A percentile compares a stretch with the other conserved stretches of the same genome.
Evolutionary conservation across 2,888 invertebrate genomes (phyloP).

Genomic region (Athalia cordata): DNA sequence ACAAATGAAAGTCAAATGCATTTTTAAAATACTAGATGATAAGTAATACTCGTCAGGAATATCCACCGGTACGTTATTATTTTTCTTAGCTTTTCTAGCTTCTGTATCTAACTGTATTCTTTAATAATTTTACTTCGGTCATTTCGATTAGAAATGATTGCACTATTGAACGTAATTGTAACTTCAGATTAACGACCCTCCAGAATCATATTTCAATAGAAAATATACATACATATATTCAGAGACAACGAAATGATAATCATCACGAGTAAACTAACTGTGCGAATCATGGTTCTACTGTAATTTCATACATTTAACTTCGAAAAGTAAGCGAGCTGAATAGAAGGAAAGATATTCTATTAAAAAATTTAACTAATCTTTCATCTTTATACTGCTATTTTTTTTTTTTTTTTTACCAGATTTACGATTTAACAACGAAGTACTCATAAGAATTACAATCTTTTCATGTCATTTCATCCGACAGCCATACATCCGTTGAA

Average conservation of each 20-base stretch:
- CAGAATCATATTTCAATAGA: slow-evolving; percentile 6
- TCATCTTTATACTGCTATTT: slow-evolving; percentile 21
- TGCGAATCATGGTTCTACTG: background rate
- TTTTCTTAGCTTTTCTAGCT: slow-evolving; percentile 19
- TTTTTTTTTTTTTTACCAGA: slow-evolving; percentile 16
- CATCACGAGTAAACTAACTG: background rate
- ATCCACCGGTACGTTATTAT: slow-evolving; percentile 10
- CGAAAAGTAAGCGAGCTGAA: background rate
- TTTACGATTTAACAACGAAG: slow-evolving; percentile 36
- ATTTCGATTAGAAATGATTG: slow-evolving; percentile 1
- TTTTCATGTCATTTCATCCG: background rate
- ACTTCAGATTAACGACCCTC: background rate
- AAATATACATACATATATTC: background rate
- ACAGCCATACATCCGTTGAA: background rate
- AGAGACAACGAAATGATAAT: slow-evolving; percentile 37
- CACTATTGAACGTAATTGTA: background rate
- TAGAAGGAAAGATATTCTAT: background rate
- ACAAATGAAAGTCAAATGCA: slow-evolving; percentile 42
- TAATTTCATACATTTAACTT: background rate
- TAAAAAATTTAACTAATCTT: slow-evolving; percentile 22
- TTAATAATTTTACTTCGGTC: slow-evolving; percentile 3
- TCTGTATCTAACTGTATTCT: slow-evolving; percentile 2
- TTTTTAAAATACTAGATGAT: slow-evolving; percentile 41
- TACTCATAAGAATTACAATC: slow-evolving; percentile 35
- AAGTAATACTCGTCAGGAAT: slow-evolving; percentile 22